phyloP scores from a whole-genome alignment of 2,797 vertebrate species.

The Fistularia tabacaria region DNA sequence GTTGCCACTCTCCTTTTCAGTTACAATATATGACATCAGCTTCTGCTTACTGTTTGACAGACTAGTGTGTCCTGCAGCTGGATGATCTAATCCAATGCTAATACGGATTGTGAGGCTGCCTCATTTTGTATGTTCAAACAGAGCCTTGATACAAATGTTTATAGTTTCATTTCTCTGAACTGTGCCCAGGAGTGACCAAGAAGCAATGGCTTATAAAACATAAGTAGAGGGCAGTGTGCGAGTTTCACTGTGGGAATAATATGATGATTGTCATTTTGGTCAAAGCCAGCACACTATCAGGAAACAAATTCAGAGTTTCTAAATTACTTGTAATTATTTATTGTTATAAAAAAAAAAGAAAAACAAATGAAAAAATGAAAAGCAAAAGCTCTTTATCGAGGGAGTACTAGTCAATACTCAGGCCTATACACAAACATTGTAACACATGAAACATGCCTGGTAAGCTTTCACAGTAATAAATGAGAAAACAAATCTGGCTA shows the following conservation, averaged over 20 bases:
- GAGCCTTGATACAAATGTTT: constrained; percentile 2
- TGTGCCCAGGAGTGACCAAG: constrained; percentile 3
- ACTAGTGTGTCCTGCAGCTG: neutral
- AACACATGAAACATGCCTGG: no score
- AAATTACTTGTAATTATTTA: no score
- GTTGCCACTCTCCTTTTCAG: neutral
- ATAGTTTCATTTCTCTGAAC: neutral
- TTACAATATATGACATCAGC: neutral
- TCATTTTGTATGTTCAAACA: neutral
- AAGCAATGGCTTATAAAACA: neutral
- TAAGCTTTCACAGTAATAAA: no score
- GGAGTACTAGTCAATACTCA: no score
- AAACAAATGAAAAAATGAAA: no score
- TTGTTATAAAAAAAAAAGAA: no score
- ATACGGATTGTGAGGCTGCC: neutral
- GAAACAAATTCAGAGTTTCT: neutral
- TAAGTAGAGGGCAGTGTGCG: neutral
- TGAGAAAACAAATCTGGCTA: no score
- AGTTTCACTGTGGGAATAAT: constrained; percentile 5
- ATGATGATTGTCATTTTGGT: constrained; percentile 9
- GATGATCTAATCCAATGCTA: neutral
- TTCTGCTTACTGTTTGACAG: neutral
- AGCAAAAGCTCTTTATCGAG: no score
- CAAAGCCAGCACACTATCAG: neutral
- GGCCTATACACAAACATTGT: no score